Percentiles rank a stretch among this genome's conserved stretches.
phyloP scores from a whole-genome alignment of 2,113 vertebrate species.

The Ia io region DNA sequence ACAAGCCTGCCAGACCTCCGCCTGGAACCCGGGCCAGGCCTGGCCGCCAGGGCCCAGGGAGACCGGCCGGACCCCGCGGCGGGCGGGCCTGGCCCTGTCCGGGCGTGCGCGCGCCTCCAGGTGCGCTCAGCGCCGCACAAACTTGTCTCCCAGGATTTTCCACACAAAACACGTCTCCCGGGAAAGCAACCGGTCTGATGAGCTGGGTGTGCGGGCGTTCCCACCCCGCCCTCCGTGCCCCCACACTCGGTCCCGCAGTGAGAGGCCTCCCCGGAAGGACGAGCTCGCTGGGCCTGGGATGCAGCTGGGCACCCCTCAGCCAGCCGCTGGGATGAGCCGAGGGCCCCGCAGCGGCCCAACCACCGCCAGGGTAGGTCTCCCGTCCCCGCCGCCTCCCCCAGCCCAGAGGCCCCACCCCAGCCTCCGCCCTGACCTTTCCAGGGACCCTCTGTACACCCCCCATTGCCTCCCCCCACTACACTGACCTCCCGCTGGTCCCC shows the following conservation, averaged over 20 bases:
- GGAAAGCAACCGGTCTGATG: conserved; percentile 70
- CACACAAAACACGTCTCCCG: conserved; percentile 64
- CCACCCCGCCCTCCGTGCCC: conserved; percentile 63
- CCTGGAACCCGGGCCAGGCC: neutral
- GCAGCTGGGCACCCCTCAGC: conserved; percentile 29
- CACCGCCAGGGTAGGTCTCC: conserved; percentile 21
- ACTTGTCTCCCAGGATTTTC: conserved; percentile 78
- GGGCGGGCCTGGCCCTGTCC: conserved; percentile 28
- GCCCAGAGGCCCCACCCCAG: neutral
- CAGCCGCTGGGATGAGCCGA: neutral
- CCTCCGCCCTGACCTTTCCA: neutral
- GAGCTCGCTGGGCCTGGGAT: neutral
- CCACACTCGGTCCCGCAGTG: neutral
- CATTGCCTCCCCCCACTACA: neutral
- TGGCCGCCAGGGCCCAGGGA: neutral
- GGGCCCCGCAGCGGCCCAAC: neutral
- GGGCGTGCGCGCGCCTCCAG: conserved; percentile 55
- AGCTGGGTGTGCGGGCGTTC: conserved; percentile 60
- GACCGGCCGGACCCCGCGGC: neutral
- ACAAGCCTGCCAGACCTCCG: neutral
- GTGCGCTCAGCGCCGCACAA: conserved; percentile 58
- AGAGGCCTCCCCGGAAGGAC: neutral
- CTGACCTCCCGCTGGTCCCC: neutral
- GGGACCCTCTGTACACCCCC: neutral
- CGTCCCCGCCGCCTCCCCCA: rapidly evolving